Evolutionary conservation across 2,113 vertebrate genomes (phyloP).

Genomic region (Casuarius casuarius): DNA sequence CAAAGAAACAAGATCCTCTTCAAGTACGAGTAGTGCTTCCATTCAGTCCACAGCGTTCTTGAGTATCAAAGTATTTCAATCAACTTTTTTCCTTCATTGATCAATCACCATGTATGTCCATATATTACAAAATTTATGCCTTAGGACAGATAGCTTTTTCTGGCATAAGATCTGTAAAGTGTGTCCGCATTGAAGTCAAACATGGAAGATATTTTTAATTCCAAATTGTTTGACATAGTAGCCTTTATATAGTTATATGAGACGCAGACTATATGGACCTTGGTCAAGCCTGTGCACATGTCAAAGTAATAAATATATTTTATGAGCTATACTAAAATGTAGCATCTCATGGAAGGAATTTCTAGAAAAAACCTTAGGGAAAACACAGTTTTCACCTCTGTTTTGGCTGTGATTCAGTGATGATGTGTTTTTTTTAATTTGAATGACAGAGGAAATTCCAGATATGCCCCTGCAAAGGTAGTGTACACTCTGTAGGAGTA

Average conservation of each 20-base stretch:
- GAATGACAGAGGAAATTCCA: neutral
- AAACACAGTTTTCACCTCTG: neutral
- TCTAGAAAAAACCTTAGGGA: neutral
- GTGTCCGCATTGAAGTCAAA: neutral
- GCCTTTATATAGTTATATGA: neutral
- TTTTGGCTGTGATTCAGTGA: neutral
- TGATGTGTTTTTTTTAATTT: neutral
- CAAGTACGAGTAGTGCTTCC: neutral
- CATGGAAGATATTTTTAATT: neutral
- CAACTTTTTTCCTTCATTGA: neutral
- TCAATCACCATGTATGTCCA: neutral
- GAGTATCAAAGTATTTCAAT: neutral
- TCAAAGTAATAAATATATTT: neutral
- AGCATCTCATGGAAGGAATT: neutral
- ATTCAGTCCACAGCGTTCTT: neutral
- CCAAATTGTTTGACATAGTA: neutral
- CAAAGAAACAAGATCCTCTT: neutral
- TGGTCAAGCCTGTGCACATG: neutral
- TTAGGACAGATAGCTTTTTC: neutral
- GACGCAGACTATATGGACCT: neutral
- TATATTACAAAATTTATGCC: neutral
- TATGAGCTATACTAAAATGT: neutral
- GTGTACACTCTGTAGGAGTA: rapidly evolving
- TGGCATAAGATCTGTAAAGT: neutral
- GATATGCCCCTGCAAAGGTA: neutral